Base-by-base conservation (phyloP, 2,888 invertebrate genomes). In the Sesia apiformis region DNA sequence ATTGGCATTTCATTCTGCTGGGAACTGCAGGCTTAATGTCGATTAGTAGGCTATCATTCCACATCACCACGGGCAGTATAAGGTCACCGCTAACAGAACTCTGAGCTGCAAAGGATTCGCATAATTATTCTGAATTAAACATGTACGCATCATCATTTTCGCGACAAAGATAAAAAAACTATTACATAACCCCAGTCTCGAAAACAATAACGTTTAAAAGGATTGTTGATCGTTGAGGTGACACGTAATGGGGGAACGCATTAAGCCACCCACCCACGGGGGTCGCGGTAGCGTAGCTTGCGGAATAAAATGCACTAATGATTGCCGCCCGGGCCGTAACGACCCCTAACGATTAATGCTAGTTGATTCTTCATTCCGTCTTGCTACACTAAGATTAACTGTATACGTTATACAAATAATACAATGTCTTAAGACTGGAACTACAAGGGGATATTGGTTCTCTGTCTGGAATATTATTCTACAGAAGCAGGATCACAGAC, bases 291-390 rank as follows among this genome's bases (percentile, higher is more conserved):
- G 67, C 62, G 59, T 64, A 65, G 63, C 68, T 66, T 63, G 66
- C 71, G 65, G 74, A 80, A 80, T 79, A 78, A 83, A 81, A 78
- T 78, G 77, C 79, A 78, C 76, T 81, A 82, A 84, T 80, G 79
- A 79, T 74, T 74, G 68, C 65, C 60, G 56, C 63, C 55, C 61
- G 60, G 53, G 61, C 58, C 55, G 61, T 72, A 74, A 74, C 70
- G 69, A 76, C 69, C 63, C 59, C 57, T 60, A 57, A 58, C 67
- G 67, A 74, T 73, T 69, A 74, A 74, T 67, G 58, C 61, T 58
- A 67, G 66, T 67, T 61, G 57, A 65, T 53, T 53, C 52, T 43
- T 50, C 50, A 52, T 54, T 46, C 46, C 46, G 8, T 46, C 46
- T 46, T 8, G 23, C 46, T 4, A 46, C 8, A 46, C 46, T 8